Evolutionary conservation across 1,140 invertebrate genomes (phyloP).

Genomic region (Drosophila funebris): DNA sequence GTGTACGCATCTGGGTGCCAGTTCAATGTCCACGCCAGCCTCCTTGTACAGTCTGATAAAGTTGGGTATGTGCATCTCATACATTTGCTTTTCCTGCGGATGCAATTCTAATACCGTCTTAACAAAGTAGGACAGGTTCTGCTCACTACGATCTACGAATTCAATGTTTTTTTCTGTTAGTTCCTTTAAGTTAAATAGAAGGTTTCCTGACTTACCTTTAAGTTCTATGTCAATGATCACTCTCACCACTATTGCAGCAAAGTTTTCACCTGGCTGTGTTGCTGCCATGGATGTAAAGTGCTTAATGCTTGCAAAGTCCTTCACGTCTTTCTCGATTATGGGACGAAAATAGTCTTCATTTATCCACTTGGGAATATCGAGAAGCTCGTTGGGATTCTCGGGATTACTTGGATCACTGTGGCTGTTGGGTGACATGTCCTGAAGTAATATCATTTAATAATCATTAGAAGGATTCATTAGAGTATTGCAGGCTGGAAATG

Average conservation of each 20-base stretch:
- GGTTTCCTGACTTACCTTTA: conserved; percentile 40
- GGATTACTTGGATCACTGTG: conserved; percentile 58
- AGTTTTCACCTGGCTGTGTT: conserved; percentile 64
- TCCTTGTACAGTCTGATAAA: conserved; percentile 71
- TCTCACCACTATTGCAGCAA: conserved; percentile 59
- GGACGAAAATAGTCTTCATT: conserved; percentile 79
- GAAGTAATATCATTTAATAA: no score
- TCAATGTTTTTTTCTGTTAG: no score
- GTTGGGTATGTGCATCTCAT: conserved; percentile 58
- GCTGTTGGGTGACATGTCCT: background rate
- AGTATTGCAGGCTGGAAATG: no score
- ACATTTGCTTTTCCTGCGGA: conserved; percentile 73
- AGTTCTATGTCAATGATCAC: conserved; percentile 52
- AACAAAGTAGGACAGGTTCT: conserved; percentile 59
- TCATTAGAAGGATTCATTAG: no score
- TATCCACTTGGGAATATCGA: conserved; percentile 84
- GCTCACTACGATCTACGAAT: conserved; percentile 61
- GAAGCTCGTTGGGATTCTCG: conserved; percentile 12
- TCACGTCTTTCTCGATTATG: conserved; percentile 78
- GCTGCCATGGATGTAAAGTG: conserved; percentile 62
- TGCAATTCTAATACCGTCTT: conserved; percentile 72
- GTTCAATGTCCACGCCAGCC: conserved; percentile 59
- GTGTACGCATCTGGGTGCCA: conserved; percentile 62
- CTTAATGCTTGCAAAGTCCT: conserved; percentile 57
- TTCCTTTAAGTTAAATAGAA: no score